Conservation (phyloP, 2,113 vertebrate species). For the Sceloporus undulatus region DNA sequence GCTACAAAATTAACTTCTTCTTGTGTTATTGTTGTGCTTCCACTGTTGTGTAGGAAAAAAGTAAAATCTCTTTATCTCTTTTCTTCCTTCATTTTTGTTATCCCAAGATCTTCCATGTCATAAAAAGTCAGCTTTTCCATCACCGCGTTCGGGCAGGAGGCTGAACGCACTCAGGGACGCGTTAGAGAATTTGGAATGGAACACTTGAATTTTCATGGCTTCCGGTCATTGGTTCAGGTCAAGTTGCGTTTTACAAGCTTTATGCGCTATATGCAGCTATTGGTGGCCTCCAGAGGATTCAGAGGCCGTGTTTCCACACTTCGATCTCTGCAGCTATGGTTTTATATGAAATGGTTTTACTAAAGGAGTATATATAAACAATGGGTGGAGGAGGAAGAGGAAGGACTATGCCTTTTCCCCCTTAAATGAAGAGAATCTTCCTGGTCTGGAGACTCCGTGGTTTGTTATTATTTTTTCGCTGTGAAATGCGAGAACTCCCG, state of each 20-base stretch:
- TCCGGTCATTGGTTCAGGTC: conserved; percentile 78
- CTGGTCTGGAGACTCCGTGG: no score
- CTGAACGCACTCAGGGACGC: conserved; percentile 74
- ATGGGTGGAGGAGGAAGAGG: no score
- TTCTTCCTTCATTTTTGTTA: conserved; percentile 35
- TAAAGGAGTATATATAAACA: no score
- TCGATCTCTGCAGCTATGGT: no score
- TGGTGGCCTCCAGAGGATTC: no score
- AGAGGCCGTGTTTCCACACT: no score
- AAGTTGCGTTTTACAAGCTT: background rate
- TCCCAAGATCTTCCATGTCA: conserved; percentile 70
- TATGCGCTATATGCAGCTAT: background rate
- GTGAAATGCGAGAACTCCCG: no score
- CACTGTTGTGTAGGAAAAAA: background rate
- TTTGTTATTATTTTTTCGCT: no score
- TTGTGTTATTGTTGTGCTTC: background rate
- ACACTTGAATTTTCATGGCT: conserved; percentile 77
- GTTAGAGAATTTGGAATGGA: conserved; percentile 81
- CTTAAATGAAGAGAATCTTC: no score
- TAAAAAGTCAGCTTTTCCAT: conserved; percentile 78
- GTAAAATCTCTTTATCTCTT: background rate
- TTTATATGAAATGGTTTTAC: no score
- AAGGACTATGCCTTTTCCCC: no score
- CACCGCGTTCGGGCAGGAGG: conserved; percentile 69
- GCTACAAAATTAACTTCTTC: background rate